Base-by-base conservation (phyloP, 2,797 vertebrate species). In the Sebastes dallii region DNA sequence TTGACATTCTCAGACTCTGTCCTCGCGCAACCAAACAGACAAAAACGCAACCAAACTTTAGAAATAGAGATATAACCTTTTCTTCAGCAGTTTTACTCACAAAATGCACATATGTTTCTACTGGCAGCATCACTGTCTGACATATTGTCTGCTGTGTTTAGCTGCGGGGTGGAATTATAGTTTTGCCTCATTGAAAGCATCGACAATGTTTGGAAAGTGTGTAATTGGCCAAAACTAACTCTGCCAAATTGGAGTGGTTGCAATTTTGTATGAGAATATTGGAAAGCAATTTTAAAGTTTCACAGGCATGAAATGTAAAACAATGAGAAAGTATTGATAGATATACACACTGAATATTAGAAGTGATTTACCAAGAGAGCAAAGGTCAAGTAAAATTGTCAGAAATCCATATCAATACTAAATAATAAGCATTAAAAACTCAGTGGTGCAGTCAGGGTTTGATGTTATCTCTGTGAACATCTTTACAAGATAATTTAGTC, bases 1-100 rank as follows among this genome's bases (percentile, higher is more conserved):
- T 89, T 92, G 87, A 90, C 85, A 83, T 86, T 87, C 58, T 79
- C 64, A 55, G 52, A 46, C 59, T 81, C 71, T 11, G 29, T 71
- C 65, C 64, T 65, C 10, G 54, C 1, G 8, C 59, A 62, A 60
- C 16, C 24, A 60, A 46, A 83, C 56, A 67, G 50, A 66, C 24
- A 22, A 16, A 71, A 75, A 77, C 8, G 3, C 36, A 75, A 60
- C 34, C 25, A 20, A 75, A 65, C 64, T 86, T 79, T 70, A 71
- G 42, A 62, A 72, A 78, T 1, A 71, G 68, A 72, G 50, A 54
- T 66, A 32, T 20, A 67, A 71, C 59, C 52, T 82, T 69, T n/a
- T 22, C 54, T 30, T 64, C 8, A 29, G 60, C 59, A 24, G 8
- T 60, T 36, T 42, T 22, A 54, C 16, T 29, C 46, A 32, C 52